Evolutionary conservation across 2,113 vertebrate genomes (phyloP).

Genomic region (Fulmarus glacialis): DNA sequence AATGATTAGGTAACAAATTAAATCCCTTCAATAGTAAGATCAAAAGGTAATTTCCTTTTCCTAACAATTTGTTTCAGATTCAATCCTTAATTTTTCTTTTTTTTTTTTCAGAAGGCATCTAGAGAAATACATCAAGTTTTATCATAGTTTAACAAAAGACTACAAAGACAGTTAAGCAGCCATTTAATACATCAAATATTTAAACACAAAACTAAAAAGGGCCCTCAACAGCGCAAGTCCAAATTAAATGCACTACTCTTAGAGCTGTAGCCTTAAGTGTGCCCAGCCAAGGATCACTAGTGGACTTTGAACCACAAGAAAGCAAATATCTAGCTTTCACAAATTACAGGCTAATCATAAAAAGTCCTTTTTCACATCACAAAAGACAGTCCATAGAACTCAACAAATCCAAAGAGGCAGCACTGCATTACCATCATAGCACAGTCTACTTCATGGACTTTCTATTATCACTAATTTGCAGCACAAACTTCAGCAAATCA

Average conservation of each 20-base stretch:
- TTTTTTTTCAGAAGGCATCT: not conserved
- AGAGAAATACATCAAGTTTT: not conserved
- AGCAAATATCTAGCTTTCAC: not conserved
- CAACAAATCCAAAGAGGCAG: not conserved
- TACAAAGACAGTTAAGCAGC: not conserved
- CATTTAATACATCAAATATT: not conserved
- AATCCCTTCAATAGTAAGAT: not conserved
- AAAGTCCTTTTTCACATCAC: not conserved
- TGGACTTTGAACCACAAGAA: not conserved
- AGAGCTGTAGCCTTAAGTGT: not conserved
- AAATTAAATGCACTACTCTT: not conserved
- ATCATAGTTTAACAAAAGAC: not conserved
- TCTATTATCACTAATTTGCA: not conserved
- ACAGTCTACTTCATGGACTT: not conserved
- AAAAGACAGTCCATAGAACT: not conserved
- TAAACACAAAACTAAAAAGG: not conserved
- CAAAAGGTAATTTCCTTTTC: not conserved
- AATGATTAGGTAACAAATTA: conserved; percentile 3
- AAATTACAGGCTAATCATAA: not conserved
- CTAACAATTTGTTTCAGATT: not conserved
- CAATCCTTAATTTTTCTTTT: not conserved
- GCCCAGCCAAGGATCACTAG: not conserved
- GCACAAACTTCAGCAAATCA: not conserved
- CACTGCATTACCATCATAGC: not conserved
- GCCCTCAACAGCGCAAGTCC: not conserved